A percentile compares a stretch with the other conserved stretches of the same genome.
Conservation (phyloP, 2,888 invertebrate genomes). For the Acronicta alni region DNA sequence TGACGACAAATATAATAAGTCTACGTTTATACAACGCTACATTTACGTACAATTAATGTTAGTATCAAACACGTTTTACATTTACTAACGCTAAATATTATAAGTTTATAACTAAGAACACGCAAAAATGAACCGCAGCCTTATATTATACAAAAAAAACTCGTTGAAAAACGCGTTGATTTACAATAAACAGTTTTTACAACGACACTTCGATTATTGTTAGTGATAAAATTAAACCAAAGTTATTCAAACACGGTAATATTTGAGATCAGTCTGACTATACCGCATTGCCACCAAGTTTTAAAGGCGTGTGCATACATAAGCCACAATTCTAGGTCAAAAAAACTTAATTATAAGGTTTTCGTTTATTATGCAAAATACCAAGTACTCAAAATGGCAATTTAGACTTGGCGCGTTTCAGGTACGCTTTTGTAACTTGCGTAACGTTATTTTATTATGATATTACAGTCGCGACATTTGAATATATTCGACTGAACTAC, state of each 20-base stretch:
- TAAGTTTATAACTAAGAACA: conserved; percentile 26
- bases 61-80: conserved; percentile 49
- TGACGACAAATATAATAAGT: conserved; percentile 28
- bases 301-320: conserved; percentile 45
- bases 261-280: conserved; percentile 76
- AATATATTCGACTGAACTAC: conserved; percentile 27
- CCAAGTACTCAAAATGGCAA: conserved; percentile 65
- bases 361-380: conserved; percentile 66
- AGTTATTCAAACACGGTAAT: conserved; percentile 46
- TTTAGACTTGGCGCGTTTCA: conserved; percentile 61
- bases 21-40: conserved; percentile 24
- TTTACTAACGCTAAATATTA: conserved; percentile 39
- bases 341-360: conserved; percentile 49
- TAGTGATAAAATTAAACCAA: conserved; percentile 38
- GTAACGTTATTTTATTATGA: conserved; percentile 39
- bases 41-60: conserved; percentile 36
- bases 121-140: conserved; percentile 28
- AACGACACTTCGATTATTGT: conserved; percentile 22
- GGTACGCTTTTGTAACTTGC: conserved; percentile 61
- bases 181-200: conserved; percentile 3
- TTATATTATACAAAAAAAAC: conserved; percentile 8
- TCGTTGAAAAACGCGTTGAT: conserved; percentile 10
- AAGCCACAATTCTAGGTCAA: conserved; percentile 51
- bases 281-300: conserved; percentile 75
- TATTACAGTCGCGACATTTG: conserved; percentile 9